Conservation (phyloP, 2,888 invertebrate species). For the Gymnosoma rotundatum region DNA sequence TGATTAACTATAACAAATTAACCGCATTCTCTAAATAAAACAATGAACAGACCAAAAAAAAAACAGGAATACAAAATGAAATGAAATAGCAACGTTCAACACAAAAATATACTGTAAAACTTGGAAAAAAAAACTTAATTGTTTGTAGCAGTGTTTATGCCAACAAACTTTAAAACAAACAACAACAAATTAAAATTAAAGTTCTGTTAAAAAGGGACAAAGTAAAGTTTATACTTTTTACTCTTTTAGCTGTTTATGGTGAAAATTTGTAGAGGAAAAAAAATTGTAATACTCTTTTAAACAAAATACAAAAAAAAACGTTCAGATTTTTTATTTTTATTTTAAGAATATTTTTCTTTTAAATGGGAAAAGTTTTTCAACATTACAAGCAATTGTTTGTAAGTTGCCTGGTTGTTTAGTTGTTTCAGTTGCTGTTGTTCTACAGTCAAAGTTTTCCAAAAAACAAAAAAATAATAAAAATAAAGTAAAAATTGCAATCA, state of each 20-base stretch:
- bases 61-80: background rate
- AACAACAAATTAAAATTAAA: conserved; percentile 37
- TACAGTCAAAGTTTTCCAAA: conserved; percentile 52
- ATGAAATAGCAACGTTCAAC: conserved; percentile 9
- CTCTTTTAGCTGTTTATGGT: conserved; percentile 45
- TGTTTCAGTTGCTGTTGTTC: conserved; percentile 28
- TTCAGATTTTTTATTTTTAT: conserved; percentile 34
- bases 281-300: conserved; percentile 32
- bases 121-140: conserved; percentile 54
- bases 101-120: conserved; percentile 10
- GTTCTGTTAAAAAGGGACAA: conserved; percentile 25
- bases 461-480: conserved; percentile 2
- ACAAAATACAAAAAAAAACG: conserved; percentile 13
- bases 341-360: conserved; percentile 64
- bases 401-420: conserved; percentile 41
- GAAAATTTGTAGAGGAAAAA: conserved; percentile 16
- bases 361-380: conserved; percentile 72
- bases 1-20: conserved; percentile 71
- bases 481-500: conserved; percentile 52
- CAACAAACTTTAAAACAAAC: conserved; percentile 48
- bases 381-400: conserved; percentile 68
- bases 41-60: background rate
- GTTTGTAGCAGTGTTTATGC: conserved; percentile 46
- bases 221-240: conserved; percentile 40
- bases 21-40: conserved; percentile 62